phyloP scores from a whole-genome alignment of 1,140 invertebrate species.

The Bombyx mori region ASM3026992v2 NC_085132.1:5140501-5141000 shows the following conservation, averaged over 20 bases:
- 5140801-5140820: conserved; percentile 62
- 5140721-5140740: conserved; percentile 47
- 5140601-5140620: conserved; percentile 62
- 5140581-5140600: conserved; percentile 47
- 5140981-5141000: conserved; percentile 67
- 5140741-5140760: conserved; percentile 46
- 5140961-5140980: conserved; percentile 68
- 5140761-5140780: conserved; percentile 61
- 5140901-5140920: conserved; percentile 71
- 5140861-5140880: conserved; percentile 79
- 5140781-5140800: conserved; percentile 54
- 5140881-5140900: conserved; percentile 75
- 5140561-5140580: conserved; percentile 76
- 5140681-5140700: conserved; percentile 75
- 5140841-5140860: conserved; percentile 65
- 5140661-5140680: conserved; percentile 75
- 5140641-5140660: conserved; percentile 79
- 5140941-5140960: conserved; percentile 70
- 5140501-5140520: conserved; percentile 69
- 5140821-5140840: conserved; percentile 64
- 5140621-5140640: conserved; percentile 73
- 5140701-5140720: conserved; percentile 50
- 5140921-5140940: conserved; percentile 69
- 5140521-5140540: conserved; percentile 73
- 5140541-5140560: conserved; percentile 77